Base-by-base conservation (phyloP, 2,888 invertebrate genomes). In the Drosophila rellima region DNA sequence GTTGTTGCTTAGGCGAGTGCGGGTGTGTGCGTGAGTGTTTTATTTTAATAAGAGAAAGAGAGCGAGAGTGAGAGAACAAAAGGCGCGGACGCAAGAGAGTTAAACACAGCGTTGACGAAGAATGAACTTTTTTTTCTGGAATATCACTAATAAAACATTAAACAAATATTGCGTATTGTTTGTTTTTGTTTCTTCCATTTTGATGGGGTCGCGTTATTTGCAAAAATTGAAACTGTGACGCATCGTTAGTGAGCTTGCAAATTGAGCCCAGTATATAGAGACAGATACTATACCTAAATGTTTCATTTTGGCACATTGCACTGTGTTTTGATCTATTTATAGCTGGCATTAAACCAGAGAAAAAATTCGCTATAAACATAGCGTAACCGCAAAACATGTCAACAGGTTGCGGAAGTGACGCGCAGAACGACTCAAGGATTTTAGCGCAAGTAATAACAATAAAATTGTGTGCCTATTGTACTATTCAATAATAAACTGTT, bases 361-460 rank as follows among this genome's bases (percentile, higher is more conserved):
- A 55, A 45, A 56, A 51, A 61, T 33, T 29, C 45, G 57, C 65
- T 51, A 62, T 63, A 62, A 70, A 50, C 63, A 65, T 39, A 61
- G 50, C 31, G 35, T 57, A 63, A 51, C 20, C 61, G 65, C 64
- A 68, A 40, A 74, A 71, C 55, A 66, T 83, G 89, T 88, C 89
- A 83, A 83, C 89, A 83, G 83, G 83, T 83, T 87, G 89, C 89
- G 79, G 74, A 78, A 75, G 56, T 78, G 70, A 60, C 48, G 78
- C 2, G 42, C 63, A 31, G 33, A 40, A 40, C 52, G 47, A 40
- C 15, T 31, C 74, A 69, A 64, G 75, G 75, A 75, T 40, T 47
- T 57, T 39, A 47, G 33, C 52, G 55, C 74, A 74, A 74, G 56
- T 78, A 68, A 62, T 40, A 15, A 47, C 23, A 44, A 56, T 56